Base-by-base conservation (phyloP, 2,797 vertebrate genomes). In the Pogoniulus pusillus region DNA sequence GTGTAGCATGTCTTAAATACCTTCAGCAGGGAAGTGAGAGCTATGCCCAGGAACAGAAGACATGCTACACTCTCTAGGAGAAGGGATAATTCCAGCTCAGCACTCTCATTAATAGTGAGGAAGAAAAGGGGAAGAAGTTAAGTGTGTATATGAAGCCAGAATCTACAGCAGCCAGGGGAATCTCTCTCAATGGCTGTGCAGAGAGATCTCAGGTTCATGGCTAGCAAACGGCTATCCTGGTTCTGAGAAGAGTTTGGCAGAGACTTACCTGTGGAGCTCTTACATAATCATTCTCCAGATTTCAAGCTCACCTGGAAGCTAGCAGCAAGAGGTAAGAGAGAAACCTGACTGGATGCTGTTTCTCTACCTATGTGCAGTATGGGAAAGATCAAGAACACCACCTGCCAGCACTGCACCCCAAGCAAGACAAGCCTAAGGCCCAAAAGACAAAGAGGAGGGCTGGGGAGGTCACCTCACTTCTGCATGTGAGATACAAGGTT, bases 261-360 rank as follows among this genome's bases (percentile, higher is more conserved):
- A 85, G 39, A 73, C 81, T 88, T 82, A 96, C 72, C 81, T 89
- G 65, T 16, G n/a, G 57, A 79, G 29, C 2, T 81, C 32, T 37
- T 64, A 76, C 4, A 23, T 16, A 84, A 58, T 43, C 39, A 54
- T 49, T 84, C 65, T 79, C 51, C 68, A 76, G 20, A 84, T 79
- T 53, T 66, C 71, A 88, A 74, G 32, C 54, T 82, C 84, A 68
- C 70, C 76, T 93, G 66, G 80, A 81, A 94, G 53, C 43, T 54
- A 86, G 26, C 54, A 62, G 34, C 64, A 54, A 3, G 14, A 70
- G 91, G 32, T 35, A 82, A 91, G 53, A 87, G n/a, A 74, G 34
- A 89, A 69, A 85, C n/a, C 16, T 66, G 41, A 29, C 27, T 5
- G 32, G 37, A 41, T 80, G 24, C 2, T 73, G 55, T 60, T 86